These are phyloP conservation scores for Rousettus leschenaultii DNA, from an alignment of 2,113 vertebrate species.

Conservation along the genomic window DNA sequence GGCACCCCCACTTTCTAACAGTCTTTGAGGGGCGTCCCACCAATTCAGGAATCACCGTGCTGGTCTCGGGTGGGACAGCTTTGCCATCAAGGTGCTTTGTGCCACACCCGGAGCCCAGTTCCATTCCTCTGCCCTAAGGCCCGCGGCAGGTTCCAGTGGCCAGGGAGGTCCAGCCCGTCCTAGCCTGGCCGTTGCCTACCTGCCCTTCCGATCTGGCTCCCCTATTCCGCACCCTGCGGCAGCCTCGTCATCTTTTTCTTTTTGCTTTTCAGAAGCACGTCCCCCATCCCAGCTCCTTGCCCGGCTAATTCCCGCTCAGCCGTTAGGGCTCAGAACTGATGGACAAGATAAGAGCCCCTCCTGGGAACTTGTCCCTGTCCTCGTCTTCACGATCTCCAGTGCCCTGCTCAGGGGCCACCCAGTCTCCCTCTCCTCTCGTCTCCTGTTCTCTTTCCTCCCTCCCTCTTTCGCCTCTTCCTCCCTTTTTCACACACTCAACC, in stretches of 20 bases:
- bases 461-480: no score
- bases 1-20: neutral
- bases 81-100: neutral
- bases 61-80: neutral
- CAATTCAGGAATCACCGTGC: fast-evolving
- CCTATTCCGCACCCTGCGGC: fast-evolving
- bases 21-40: neutral
- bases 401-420: neutral
- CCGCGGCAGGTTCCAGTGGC: neutral
- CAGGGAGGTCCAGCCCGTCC: neutral
- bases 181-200: fast-evolving
- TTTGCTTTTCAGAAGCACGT: neutral
- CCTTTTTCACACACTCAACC: neutral
- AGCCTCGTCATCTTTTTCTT: neutral
- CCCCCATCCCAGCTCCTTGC: no score
- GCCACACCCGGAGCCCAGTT: neutral
- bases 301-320: neutral
- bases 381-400: neutral
- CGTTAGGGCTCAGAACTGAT: neutral
- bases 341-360: neutral
- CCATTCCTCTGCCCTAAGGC: neutral
- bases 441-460: neutral
- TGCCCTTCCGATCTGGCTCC: fast-evolving
- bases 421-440: fast-evolving
- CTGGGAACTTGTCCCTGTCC: neutral